A percentile compares a stretch with the other conserved stretches of the same genome.
Evolutionary conservation across 2,113 vertebrate species (phyloP).

Genomic region (Dolichallabes microphthalmus): DNA sequence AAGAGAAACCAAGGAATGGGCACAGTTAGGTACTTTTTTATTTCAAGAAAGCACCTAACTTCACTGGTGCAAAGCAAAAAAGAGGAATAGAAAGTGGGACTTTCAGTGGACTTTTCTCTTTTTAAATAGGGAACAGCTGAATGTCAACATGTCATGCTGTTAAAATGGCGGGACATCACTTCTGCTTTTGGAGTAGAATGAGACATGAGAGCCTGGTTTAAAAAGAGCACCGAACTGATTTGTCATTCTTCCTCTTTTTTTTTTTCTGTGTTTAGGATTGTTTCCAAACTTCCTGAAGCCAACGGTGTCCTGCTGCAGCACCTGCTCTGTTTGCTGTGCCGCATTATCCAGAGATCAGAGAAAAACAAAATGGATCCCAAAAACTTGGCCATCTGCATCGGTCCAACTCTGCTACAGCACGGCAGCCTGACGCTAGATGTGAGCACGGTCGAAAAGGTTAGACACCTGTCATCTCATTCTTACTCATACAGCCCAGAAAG

Average conservation of each 20-base stretch:
- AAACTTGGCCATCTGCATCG: conserved; percentile 89
- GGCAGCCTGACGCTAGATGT: conserved; percentile 70
- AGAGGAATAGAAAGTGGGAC: conserved; percentile 37
- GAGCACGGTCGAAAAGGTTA: conserved; percentile 76
- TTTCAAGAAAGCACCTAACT: conserved; percentile 12
- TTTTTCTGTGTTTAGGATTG: conserved; percentile 69
- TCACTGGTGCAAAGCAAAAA: conserved; percentile 12
- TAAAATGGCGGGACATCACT: conserved; percentile 56
- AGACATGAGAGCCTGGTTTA: not conserved
- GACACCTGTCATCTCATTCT: conserved; percentile 36
- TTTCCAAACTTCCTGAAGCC: conserved; percentile 73
- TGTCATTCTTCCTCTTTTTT: conserved; percentile 40
- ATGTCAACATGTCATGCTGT: conserved; percentile 53
- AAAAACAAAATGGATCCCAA: conserved; percentile 85
- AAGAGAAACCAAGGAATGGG: not conserved
- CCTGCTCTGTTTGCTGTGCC: conserved; percentile 74
- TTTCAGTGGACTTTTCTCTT: conserved; percentile 61
- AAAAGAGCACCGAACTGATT: conserved; percentile 51
- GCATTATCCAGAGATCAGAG: conserved; percentile 72
- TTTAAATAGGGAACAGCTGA: conserved; percentile 13
- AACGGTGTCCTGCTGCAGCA: conserved; percentile 78
- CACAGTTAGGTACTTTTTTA: not conserved
- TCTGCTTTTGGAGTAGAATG: conserved; percentile 55
- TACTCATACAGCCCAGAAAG: conserved; percentile 42
- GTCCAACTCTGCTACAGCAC: conserved; percentile 82